Evolutionary conservation across 2,888 invertebrate genomes (phyloP).

Genomic region (Octodonta nipae): DNA sequence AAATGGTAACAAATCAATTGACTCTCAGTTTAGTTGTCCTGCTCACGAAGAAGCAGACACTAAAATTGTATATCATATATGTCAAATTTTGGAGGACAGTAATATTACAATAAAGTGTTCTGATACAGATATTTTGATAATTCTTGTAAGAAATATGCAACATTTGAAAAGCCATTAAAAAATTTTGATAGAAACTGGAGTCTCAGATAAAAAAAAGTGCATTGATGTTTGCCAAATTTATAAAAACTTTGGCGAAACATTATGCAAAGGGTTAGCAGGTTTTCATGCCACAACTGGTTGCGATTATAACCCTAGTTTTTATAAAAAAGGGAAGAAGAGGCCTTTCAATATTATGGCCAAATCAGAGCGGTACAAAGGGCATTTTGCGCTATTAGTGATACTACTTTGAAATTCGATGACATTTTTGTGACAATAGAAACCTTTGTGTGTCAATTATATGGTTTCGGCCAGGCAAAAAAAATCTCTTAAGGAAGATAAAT

Average conservation of each 20-base stretch:
- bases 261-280: not conserved
- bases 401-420: no score
- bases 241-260: not conserved
- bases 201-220: not conserved
- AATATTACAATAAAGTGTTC: not conserved
- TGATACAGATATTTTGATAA: not conserved
- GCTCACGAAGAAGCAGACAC: slow-evolving; percentile 4
- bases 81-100: not conserved
- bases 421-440: no score
- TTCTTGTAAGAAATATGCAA: not conserved
- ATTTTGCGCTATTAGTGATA: no score
- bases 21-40: slow-evolving; percentile 2
- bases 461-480: not conserved
- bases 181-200: not conserved
- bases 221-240: not conserved
- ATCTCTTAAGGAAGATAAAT: slow-evolving; percentile 1
- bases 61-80: slow-evolving; percentile 1
- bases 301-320: not conserved
- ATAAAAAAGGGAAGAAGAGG: not conserved
- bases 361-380: no score
- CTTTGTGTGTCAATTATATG: no score
- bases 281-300: not conserved
- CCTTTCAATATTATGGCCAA: slow-evolving; percentile 1
- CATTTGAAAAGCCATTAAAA: not conserved
- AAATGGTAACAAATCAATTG: not conserved